Conservation (phyloP, 1,140 invertebrate genomes). For the Drosophila nebulosa region DNA sequence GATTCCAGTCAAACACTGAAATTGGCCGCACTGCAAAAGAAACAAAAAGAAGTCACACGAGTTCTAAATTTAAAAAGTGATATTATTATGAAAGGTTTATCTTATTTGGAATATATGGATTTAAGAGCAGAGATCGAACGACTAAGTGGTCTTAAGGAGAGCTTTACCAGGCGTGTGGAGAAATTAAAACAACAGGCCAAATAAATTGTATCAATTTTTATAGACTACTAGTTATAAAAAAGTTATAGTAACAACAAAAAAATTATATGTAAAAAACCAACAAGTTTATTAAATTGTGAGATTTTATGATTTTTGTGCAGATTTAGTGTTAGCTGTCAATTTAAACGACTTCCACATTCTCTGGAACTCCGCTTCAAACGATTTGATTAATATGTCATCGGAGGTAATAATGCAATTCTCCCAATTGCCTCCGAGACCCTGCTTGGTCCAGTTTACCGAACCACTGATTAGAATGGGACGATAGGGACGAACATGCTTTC, state of each 20-base stretch:
- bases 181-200: constrained; percentile 61
- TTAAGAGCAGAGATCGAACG: constrained; percentile 54
- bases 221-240: background rate
- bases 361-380: constrained; percentile 53
- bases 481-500: background rate
- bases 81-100: constrained; percentile 54
- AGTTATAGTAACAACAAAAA: background rate
- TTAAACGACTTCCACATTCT: constrained; percentile 60
- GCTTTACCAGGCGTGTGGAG: constrained; percentile 39
- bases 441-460: constrained; percentile 63
- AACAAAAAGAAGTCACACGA: constrained; percentile 57
- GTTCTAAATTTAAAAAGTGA: constrained; percentile 60
- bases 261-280: background rate
- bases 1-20: constrained; percentile 38
- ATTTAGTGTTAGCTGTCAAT: background rate
- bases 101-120: constrained; percentile 69
- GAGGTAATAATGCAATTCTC: constrained; percentile 57
- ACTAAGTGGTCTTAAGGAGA: constrained; percentile 46
- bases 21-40: constrained; percentile 34
- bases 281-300: background rate
- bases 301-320: background rate
- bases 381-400: background rate
- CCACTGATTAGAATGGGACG: constrained; percentile 41
- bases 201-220: constrained; percentile 17
- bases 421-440: constrained; percentile 60